Base-by-base conservation (phyloP, 2,888 invertebrate species). In the Yponomeuta cagnagella region DNA sequence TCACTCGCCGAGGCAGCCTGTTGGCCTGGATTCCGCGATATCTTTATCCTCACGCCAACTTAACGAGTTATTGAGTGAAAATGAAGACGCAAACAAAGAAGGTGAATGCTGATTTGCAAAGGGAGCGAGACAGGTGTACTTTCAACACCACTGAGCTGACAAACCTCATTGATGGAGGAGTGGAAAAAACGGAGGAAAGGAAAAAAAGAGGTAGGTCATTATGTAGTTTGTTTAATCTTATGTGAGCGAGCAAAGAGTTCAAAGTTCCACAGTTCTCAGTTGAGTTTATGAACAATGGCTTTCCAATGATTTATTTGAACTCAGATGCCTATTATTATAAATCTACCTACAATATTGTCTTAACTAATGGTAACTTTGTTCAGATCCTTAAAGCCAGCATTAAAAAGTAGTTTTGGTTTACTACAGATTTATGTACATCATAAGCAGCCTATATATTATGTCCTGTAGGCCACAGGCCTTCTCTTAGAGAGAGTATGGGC, bases 141-240 rank as follows among this genome's bases (percentile, higher is more conserved):
- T 97, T 97, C 81, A 92, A 95, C 82, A 88, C 94, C 2, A 86
- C 90, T 72, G 97, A 98, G 87, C 90, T 98, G 75, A 97, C 96
- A 0, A 88, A 96, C 81, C 92, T 96, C 75, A 92, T 97, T 75
- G 96, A 96, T 87, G 97, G 97, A 8, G 95, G 96, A n/a, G 87
- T 88, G 71, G 93, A 95, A 71, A 95, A 95, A 86, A 97, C 97
- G 1, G 88, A 91, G 70, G 94, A 95, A 77, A 94, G 97, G 75
- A 95, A 81, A 73, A 87, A 85, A 74, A 82, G 86, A 85, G 93
- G 93, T 92, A 83, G 75, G 68, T 75, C 72, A 58, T 58, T 58
- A 9, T 12, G 52, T 52, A 15, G 52, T 58, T 58, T 58, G 52
- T 15, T 15, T 58, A 15, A 58, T 58, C 52, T 58, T 15, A 15